A percentile compares a stretch with the other conserved stretches of the same genome.
phyloP scores from a whole-genome alignment of 1,140 invertebrate species.

The Neoseiulus cucumeris region DNA sequence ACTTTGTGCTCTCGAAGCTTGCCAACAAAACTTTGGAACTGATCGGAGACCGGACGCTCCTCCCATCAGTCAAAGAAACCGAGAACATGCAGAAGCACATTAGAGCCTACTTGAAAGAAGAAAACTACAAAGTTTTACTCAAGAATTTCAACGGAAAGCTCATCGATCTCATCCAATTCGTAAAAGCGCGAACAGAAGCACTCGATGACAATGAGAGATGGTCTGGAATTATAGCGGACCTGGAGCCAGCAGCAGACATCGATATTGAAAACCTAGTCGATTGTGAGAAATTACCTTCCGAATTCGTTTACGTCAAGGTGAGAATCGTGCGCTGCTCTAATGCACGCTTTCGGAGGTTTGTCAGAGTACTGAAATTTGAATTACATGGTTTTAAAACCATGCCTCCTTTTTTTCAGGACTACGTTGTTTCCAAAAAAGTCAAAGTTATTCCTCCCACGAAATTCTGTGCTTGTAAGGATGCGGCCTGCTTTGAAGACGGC shows the following conservation, averaged over 20 bases:
- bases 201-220: not conserved
- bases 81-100: not conserved
- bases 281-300: not conserved
- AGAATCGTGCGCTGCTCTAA: not conserved
- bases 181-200: not conserved
- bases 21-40: no score
- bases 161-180: not conserved
- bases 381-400: not conserved
- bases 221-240: not conserved
- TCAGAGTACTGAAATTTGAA: not conserved
- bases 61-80: not conserved
- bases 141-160: not conserved
- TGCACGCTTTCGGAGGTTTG: no score
- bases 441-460: not conserved
- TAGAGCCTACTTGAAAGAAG: not conserved
- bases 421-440: not conserved
- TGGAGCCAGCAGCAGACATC: not conserved
- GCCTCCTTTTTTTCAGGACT: not conserved
- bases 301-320: not conserved
- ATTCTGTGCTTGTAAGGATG: not conserved
- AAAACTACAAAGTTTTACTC: not conserved
- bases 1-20: no score
- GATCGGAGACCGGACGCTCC: no score
- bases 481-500: no score
- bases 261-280: not conserved